Evolutionary conservation across 1,140 invertebrate genomes (phyloP).

Genomic region (Meloidogyne floridensis): DNA sequence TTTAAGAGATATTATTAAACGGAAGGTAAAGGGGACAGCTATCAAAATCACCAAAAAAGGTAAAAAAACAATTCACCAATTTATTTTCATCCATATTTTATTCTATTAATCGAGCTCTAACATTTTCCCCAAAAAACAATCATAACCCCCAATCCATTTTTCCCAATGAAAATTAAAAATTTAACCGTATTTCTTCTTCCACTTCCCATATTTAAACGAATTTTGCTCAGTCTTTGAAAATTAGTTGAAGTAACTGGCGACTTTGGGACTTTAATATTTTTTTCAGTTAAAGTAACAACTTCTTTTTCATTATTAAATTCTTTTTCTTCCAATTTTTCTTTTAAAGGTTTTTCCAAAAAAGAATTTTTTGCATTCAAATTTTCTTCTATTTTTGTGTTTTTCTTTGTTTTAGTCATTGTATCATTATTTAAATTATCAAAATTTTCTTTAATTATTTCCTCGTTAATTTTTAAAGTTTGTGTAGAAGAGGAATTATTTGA

Average conservation of each 20-base stretch:
- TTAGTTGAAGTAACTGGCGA: conserved; percentile 25
- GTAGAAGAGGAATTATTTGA: conserved; percentile 23
- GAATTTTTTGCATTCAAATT: neutral
- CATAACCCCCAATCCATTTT: too few relatives aligned
- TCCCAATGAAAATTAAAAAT: neutral
- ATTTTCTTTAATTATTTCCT: neutral
- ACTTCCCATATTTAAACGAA: conserved; percentile 34
- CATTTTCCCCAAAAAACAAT: too few relatives aligned
- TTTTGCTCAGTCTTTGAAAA: conserved; percentile 33
- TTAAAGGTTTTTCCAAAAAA: neutral
- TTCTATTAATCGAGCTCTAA: too few relatives aligned
- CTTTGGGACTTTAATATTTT: neutral
- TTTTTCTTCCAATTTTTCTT: conserved; percentile 24
- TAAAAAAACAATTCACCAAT: too few relatives aligned
- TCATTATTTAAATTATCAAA: conserved; percentile 1
- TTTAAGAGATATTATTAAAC: neutral
- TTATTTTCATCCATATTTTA: neutral
- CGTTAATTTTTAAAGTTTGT: neutral
- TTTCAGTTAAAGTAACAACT: neutral
- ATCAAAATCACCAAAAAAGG: too few relatives aligned
- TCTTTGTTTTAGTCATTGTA: neutral
- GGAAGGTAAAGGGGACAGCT: too few relatives aligned
- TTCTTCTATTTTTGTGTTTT: neutral
- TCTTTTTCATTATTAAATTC: neutral
- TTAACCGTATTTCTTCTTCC: conserved; percentile 12